These are phyloP conservation scores for Chrysomela aeneicollis DNA, from an alignment of 2,888 invertebrate genomes.

Conservation along the genomic window DNA sequence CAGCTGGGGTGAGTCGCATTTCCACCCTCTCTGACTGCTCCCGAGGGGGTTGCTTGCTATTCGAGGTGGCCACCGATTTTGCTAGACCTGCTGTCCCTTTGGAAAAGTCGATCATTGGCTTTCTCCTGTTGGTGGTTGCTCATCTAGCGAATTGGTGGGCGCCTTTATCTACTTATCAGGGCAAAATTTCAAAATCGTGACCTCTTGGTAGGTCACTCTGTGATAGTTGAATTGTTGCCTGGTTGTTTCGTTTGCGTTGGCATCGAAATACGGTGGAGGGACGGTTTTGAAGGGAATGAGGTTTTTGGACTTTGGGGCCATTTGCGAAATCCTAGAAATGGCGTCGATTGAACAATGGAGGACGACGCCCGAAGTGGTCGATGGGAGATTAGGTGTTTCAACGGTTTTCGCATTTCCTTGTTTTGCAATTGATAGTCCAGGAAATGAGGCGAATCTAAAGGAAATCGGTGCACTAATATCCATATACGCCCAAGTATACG, in stretches of 20 bases:
- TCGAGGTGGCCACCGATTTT: background rate
- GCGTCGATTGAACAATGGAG: conserved; percentile 45
- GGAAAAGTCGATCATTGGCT: background rate
- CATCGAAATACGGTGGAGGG: too few relatives aligned
- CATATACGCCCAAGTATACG: too few relatives aligned
- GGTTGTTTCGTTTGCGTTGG: too few relatives aligned
- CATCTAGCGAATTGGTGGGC: background rate
- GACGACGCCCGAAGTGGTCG: conserved; percentile 49
- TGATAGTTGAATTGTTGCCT: background rate
- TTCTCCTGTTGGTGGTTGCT: background rate
- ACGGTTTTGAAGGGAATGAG: too few relatives aligned
- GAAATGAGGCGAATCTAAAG: background rate
- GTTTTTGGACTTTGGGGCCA: background rate
- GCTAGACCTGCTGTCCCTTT: background rate
- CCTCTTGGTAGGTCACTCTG: conserved; percentile 22
- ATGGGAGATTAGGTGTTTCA: background rate
- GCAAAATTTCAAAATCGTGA: background rate
- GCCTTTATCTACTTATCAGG: too few relatives aligned
- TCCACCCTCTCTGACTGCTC: background rate
- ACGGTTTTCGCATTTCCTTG: background rate
- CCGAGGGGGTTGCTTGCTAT: background rate
- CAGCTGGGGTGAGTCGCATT: conserved; percentile 88
- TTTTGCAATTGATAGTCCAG: background rate
- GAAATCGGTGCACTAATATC: too few relatives aligned
- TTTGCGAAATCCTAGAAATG: conserved; percentile 32